phyloP scores from a whole-genome alignment of 2,113 vertebrate species.

The Callochromis pleurospilus region DNA sequence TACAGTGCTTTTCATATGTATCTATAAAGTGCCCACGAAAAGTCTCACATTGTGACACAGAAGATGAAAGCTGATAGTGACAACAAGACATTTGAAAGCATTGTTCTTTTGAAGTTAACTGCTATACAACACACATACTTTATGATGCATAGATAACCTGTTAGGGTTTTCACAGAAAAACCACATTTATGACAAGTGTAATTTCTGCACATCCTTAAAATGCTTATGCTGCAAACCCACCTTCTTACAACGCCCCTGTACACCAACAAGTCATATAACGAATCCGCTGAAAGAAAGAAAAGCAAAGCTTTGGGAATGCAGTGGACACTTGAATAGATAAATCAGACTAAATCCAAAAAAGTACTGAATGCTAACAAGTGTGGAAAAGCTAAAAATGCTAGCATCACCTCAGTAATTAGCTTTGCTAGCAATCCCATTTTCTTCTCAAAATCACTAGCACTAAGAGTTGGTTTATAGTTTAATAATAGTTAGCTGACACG shows the following conservation, averaged over 20 bases:
- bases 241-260: accelerated
- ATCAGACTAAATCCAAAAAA: not conserved
- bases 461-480: not conserved
- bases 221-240: not conserved
- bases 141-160: not conserved
- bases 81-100: not conserved
- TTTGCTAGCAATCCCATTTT: not conserved
- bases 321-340: not conserved
- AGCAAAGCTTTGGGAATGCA: not conserved
- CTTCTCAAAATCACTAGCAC: not conserved
- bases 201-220: not conserved
- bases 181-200: not conserved
- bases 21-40: not conserved
- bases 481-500: not conserved
- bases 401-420: not conserved
- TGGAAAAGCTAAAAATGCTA: not conserved
- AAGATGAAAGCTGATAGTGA: not conserved
- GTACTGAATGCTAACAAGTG: not conserved
- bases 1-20: not conserved
- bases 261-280: not conserved
- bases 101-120: not conserved
- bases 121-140: not conserved
- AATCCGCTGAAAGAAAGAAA: not conserved
- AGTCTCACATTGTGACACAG: not conserved
- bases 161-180: not conserved